Base-by-base conservation (phyloP, 1,140 invertebrate genomes). In the Drosophila auraria region DNA sequence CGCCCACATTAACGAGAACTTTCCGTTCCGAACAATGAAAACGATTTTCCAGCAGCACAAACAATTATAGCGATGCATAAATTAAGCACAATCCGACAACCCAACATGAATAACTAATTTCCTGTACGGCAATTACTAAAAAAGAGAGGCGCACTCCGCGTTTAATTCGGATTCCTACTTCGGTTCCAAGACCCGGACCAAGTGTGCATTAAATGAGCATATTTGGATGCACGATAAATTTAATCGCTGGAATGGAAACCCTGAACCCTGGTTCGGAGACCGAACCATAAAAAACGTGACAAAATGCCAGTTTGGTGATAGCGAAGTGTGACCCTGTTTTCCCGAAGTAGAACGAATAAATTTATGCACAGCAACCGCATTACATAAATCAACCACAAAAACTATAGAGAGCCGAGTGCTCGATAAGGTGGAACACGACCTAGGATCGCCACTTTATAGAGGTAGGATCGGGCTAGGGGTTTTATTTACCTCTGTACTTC, bases 81-180 rank as follows among this genome's bases (percentile, higher is more conserved):
- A 89, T 89, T 89, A 89, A 63, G 70, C 78, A 42, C 54, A 80
- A 11, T 11, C 8, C 33, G 66, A 66, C 66, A 71, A 63, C 76
- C 63, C 84, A 79, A 66, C 56, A 65, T 90, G 84, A 89, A 89
- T 89, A 82, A 84, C 86, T 89, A 89, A 89, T 89, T 89, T 89
- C 81, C 84, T 89, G 86, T 61, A 65, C 44, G 75, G 75, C 83
- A 89, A 89, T 90, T 90, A 90, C 84, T 76, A 89, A 82, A 78
- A 84, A 80, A 73, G 17, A 72, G 38, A 17, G 40, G 40, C 33
- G 50, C 23, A 53, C 65, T 65, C 44, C 59, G 36, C n/a, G 5
- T 40, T 23, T 23, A 36, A 73, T 81, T 73, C 71, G 62, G 42
- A 81, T 59, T 75, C 78, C 72, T 51, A 69, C 65, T 45, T 58